Evolutionary conservation across 2,113 vertebrate genomes (phyloP).

Genomic region (Callaeas wilsoni): DNA sequence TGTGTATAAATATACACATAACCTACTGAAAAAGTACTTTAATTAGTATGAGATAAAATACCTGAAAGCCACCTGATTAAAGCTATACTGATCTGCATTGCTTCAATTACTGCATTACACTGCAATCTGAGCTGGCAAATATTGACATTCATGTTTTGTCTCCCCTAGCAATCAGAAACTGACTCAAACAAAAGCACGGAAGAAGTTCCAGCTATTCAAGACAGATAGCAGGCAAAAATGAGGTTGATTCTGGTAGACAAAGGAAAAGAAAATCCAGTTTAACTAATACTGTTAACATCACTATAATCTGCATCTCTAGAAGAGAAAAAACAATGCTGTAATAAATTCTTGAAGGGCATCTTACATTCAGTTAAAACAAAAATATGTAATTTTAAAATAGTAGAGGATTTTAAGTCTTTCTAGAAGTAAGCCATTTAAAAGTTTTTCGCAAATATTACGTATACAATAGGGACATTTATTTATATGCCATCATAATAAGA

Average conservation of each 20-base stretch:
- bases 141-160: slow-evolving; percentile 37
- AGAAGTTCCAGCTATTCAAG: background rate
- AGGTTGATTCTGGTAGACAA: background rate
- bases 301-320: background rate
- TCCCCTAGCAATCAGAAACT: slow-evolving; percentile 64
- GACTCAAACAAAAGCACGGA: slow-evolving; percentile 46
- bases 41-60: background rate
- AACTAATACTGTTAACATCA: background rate
- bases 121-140: slow-evolving; percentile 45
- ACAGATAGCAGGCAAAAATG: background rate
- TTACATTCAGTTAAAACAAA: background rate
- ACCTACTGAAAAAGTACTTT: background rate
- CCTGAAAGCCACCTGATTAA: background rate
- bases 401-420: background rate
- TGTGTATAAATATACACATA: accelerated
- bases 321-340: background rate
- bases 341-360: background rate
- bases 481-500: background rate
- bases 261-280: background rate
- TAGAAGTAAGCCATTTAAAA: background rate
- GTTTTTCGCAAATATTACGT: background rate
- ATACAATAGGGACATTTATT: background rate
- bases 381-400: background rate
- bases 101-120: background rate
- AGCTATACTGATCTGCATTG: background rate